Evolutionary conservation across 1,140 invertebrate genomes (phyloP).

Genomic region (Gonioctena quinquepunctata): DNA sequence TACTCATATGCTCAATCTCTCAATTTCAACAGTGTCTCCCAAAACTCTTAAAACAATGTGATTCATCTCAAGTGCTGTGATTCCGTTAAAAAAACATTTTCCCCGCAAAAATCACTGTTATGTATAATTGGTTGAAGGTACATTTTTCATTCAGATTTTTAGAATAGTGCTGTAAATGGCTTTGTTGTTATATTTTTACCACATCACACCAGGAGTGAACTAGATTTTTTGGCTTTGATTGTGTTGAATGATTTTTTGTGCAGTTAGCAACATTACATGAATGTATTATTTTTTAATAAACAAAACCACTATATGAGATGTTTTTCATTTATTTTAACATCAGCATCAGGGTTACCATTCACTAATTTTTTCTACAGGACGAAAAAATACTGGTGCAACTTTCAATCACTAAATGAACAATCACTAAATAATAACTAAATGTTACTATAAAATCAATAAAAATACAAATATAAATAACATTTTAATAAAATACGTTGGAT

Average conservation of each 20-base stretch:
- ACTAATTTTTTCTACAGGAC: constrained; percentile 28
- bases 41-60: constrained; percentile 29
- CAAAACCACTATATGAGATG: constrained; percentile 7
- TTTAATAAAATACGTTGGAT: constrained; percentile 11
- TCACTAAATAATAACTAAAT: constrained; percentile 6
- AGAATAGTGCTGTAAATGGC: constrained; percentile 24
- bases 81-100: constrained; percentile 11
- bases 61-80: constrained; percentile 38
- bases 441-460: background rate
- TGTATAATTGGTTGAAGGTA: constrained; percentile 25
- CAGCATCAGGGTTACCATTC: constrained; percentile 14
- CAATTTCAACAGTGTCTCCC: constrained; percentile 2
- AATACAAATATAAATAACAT: background rate
- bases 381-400: constrained; percentile 15
- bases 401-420: constrained; percentile 12
- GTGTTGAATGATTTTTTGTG: constrained; percentile 32
- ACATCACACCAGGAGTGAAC: constrained; percentile 11
- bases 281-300: constrained; percentile 37
- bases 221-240: constrained; percentile 25
- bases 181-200: constrained; percentile 22
- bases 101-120: constrained; percentile 9
- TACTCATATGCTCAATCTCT: background rate
- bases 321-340: constrained; percentile 22
- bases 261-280: constrained; percentile 26
- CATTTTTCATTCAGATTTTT: constrained; percentile 21